Percentiles rank a stretch among this genome's conserved stretches.
These are phyloP conservation scores for Sebastes umbrosus DNA, from an alignment of 2,797 vertebrate genomes.

Conservation along the genomic window DNA sequence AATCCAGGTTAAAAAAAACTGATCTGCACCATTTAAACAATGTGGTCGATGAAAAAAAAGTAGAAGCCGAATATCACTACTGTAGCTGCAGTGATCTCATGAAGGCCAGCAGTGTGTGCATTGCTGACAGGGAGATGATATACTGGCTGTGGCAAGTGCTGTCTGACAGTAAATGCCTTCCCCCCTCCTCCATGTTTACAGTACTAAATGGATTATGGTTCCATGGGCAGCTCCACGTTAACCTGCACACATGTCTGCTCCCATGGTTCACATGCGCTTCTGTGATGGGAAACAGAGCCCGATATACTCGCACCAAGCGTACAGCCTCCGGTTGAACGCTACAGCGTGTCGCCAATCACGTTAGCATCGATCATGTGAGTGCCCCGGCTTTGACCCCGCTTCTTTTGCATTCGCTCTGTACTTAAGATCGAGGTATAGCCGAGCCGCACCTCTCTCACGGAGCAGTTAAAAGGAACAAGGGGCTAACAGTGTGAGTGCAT, in stretches of 20 bases:
- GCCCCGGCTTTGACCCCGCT: conserved; percentile 58
- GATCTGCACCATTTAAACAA: neutral
- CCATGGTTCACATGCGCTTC: conserved; percentile 30
- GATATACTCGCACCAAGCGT: conserved; percentile 17
- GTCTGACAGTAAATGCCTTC: conserved; percentile 73
- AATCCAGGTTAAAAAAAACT: neutral
- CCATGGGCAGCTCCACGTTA: conserved; percentile 64
- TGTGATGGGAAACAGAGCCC: conserved; percentile 49
- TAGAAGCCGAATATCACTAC: neutral
- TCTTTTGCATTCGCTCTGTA: conserved; percentile 15
- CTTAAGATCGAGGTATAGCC: conserved; percentile 1
- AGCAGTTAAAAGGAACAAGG: conserved; percentile 8
- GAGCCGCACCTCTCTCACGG: neutral
- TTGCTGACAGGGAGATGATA: conserved; percentile 65
- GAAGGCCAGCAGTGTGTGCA: conserved; percentile 22
- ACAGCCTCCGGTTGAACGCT: conserved; percentile 44
- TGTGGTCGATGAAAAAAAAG: conserved; percentile 13
- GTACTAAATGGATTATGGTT: conserved; percentile 81
- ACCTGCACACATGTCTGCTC: conserved; percentile 63
- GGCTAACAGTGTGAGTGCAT: conserved; percentile 43
- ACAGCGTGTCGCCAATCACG: conserved; percentile 59
- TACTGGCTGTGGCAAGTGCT: conserved; percentile 46
- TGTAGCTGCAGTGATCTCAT: conserved; percentile 25
- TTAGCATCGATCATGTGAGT: conserved; percentile 68
- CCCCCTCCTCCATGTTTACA: conserved; percentile 72